phyloP scores from a whole-genome alignment of 2,797 vertebrate genomes.

The Zenarchopterus dispar region DNA sequence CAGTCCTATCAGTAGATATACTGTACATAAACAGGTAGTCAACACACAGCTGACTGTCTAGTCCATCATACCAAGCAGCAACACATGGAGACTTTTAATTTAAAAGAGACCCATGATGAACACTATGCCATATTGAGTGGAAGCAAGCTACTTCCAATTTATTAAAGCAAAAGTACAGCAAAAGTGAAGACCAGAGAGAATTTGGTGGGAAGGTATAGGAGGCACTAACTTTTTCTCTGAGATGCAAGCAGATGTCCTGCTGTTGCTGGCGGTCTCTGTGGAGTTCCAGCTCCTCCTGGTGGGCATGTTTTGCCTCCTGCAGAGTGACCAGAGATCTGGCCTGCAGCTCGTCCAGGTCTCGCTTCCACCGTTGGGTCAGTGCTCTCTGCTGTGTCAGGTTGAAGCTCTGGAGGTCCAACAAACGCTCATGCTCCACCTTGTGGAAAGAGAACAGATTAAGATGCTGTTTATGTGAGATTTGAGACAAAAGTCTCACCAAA shows the following conservation, averaged over 20 bases:
- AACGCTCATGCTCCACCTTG: conserved; percentile 85
- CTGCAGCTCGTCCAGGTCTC: conserved; percentile 79
- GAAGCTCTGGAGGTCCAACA: conserved; percentile 80
- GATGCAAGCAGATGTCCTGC: conserved; percentile 86
- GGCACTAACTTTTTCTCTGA: conserved; percentile 88
- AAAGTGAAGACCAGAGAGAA: too few species aligned
- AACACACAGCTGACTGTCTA: conserved; percentile 21
- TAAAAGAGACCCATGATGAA: neutral
- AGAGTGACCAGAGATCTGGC: conserved; percentile 78
- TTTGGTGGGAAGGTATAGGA: conserved; percentile 2
- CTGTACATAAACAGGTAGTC: conserved; percentile 46
- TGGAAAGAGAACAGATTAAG: conserved; percentile 23
- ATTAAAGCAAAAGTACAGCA: too few species aligned
- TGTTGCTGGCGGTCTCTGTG: conserved; percentile 83
- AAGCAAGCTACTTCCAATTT: too few species aligned
- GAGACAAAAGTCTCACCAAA: neutral
- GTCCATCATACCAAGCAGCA: conserved; percentile 6
- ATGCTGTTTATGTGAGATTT: neutral
- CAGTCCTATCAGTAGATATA: conserved; percentile 61
- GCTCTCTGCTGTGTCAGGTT: conserved; percentile 75
- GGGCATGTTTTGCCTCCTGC: conserved; percentile 84
- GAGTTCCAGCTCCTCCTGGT: conserved; percentile 79
- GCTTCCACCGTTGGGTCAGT: conserved; percentile 80
- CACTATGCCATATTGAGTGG: neutral
- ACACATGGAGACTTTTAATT: conserved; percentile 14